Percentiles rank a stretch among this genome's conserved stretches.
Conservation (phyloP, 2,113 vertebrate genomes). For the Brevimyrus niger region DNA sequence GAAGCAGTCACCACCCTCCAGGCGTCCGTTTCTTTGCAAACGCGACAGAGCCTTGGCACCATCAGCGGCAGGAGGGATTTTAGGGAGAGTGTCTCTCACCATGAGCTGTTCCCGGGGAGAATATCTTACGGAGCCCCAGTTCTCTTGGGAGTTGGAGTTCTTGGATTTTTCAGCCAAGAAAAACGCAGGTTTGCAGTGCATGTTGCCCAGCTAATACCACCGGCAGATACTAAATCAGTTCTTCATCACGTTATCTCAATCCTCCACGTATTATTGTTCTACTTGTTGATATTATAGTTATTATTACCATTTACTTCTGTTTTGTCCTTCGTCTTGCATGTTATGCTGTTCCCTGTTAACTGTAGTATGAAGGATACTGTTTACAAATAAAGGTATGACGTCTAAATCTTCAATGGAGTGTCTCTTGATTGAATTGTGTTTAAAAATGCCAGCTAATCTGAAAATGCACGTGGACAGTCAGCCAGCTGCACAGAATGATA, state of each 20-base stretch:
- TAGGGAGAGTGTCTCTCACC: neutral
- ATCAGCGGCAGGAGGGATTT: neutral
- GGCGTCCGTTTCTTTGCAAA: neutral
- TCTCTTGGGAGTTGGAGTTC: neutral
- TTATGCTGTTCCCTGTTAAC: conserved; percentile 58
- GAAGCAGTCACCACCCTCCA: neutral
- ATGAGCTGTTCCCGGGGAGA: neutral
- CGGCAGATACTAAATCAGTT: neutral
- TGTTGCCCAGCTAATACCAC: neutral
- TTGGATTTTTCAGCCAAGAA: neutral
- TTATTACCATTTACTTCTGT: conserved; percentile 38
- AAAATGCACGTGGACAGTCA: neutral
- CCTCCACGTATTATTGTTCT: conserved; percentile 1
- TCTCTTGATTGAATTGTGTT: neutral
- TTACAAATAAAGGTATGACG: conserved; percentile 64
- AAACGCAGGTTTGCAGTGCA: neutral
- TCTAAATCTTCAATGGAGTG: conserved; percentile 23
- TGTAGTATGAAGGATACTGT: conserved; percentile 62
- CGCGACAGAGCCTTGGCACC: neutral
- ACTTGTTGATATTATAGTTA: conserved; percentile 30
- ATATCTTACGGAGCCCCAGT: neutral
- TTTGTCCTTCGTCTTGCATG: conserved; percentile 51
- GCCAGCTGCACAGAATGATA: conserved; percentile 13
- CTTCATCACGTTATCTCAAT: conserved; percentile 1
- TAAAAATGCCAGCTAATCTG: neutral